These are phyloP conservation scores for Sycobia sp. DNA, from an alignment of 1,140 invertebrate genomes.

Conservation along the genomic window DNA sequence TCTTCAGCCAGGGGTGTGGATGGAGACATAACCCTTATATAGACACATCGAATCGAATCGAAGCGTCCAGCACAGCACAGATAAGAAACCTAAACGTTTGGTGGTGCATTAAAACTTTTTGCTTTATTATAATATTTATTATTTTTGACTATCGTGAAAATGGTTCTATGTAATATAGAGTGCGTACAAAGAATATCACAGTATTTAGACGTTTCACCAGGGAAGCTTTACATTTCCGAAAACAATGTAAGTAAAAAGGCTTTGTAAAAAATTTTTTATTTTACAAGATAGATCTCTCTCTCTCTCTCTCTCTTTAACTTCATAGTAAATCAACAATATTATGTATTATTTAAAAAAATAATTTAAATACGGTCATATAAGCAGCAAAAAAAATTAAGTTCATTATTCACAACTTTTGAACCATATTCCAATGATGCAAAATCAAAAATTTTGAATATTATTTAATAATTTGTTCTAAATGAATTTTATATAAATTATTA, in stretches of 20 bases:
- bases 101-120: neutral
- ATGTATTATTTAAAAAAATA: too few relatives aligned
- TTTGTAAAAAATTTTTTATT: too few relatives aligned
- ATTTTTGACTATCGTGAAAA: constrained; percentile 31
- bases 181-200: constrained; percentile 51
- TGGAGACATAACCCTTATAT: neutral
- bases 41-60: neutral
- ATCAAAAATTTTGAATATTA: too few relatives aligned
- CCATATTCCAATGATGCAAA: too few relatives aligned
- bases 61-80: neutral
- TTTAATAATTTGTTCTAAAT: too few relatives aligned
- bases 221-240: constrained; percentile 46
- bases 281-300: too few relatives aligned
- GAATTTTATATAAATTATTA: too few relatives aligned
- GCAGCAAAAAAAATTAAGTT: too few relatives aligned
- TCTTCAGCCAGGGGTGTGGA: constrained; percentile 29
- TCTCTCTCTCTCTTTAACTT: too few relatives aligned
- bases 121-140: neutral
- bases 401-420: too few relatives aligned
- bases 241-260: constrained; percentile 47
- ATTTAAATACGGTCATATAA: too few relatives aligned
- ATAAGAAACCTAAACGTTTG: neutral
- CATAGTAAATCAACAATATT: too few relatives aligned
- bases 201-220: constrained; percentile 47
- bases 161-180: constrained; percentile 53